Evolutionary conservation across 2,113 vertebrate species (phyloP).

Genomic region (Carollia perspicillata): DNA sequence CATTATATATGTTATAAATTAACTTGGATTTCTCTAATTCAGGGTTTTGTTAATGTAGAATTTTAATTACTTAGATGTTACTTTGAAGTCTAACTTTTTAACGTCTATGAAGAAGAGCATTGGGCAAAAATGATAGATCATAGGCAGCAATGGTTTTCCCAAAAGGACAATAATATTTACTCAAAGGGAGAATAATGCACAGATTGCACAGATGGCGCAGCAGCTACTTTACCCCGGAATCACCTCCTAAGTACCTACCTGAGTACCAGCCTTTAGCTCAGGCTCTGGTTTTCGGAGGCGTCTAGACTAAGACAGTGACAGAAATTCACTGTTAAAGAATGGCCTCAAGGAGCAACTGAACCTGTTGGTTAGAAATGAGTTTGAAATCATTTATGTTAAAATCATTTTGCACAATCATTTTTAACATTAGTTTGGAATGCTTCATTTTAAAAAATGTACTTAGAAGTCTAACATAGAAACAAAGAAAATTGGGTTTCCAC

Average conservation of each 20-base stretch:
- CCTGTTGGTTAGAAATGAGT: background rate
- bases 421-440: background rate
- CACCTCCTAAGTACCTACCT: background rate
- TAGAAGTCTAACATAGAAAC: background rate
- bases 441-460: background rate
- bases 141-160: background rate
- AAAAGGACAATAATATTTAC: no score
- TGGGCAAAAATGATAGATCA: background rate
- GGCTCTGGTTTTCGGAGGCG: background rate
- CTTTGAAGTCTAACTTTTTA: background rate
- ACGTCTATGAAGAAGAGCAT: background rate
- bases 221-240: background rate
- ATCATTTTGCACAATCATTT: background rate
- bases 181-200: background rate
- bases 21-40: background rate
- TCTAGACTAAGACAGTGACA: background rate
- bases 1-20: background rate
- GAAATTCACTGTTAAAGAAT: background rate
- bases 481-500: background rate
- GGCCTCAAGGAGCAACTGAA: background rate
- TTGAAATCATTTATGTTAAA: background rate
- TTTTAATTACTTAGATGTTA: background rate
- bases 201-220: background rate
- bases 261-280: background rate
- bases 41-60: background rate